Conservation (phyloP, 2,888 invertebrate genomes). For the Rotaria socialis region DNA sequence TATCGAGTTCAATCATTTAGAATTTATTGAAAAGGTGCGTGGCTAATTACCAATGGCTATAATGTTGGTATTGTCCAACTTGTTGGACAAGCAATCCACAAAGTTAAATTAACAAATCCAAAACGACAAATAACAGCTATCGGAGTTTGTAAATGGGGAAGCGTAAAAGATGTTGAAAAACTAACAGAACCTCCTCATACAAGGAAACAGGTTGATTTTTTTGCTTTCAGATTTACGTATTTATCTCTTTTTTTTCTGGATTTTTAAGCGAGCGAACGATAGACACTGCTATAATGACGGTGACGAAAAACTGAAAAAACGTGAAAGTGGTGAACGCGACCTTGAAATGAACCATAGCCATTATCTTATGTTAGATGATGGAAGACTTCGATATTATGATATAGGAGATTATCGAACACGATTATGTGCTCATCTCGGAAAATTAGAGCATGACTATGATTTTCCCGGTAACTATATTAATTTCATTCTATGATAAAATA, state of each 20-base stretch:
- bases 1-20: background rate
- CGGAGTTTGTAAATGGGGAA: background rate
- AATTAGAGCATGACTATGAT: background rate
- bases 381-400: background rate
- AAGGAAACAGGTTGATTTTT: background rate
- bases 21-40: background rate
- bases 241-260: too few species aligned
- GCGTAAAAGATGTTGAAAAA: background rate
- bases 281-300: too few species aligned
- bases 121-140: background rate
- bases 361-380: constrained; percentile 14
- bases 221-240: too few species aligned
- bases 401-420: background rate
- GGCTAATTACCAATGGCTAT: constrained; percentile 2
- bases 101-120: background rate
- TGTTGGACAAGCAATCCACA: background rate
- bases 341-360: constrained; percentile 3
- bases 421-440: background rate
- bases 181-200: background rate
- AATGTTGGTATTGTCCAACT: constrained; percentile 30
- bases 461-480: background rate
- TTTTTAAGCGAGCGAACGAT: background rate
- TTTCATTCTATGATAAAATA: background rate
- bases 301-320: background rate
- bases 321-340: background rate